Conservation (phyloP, 2,797 vertebrate genomes). For the Miopithecus talapoin region DNA sequence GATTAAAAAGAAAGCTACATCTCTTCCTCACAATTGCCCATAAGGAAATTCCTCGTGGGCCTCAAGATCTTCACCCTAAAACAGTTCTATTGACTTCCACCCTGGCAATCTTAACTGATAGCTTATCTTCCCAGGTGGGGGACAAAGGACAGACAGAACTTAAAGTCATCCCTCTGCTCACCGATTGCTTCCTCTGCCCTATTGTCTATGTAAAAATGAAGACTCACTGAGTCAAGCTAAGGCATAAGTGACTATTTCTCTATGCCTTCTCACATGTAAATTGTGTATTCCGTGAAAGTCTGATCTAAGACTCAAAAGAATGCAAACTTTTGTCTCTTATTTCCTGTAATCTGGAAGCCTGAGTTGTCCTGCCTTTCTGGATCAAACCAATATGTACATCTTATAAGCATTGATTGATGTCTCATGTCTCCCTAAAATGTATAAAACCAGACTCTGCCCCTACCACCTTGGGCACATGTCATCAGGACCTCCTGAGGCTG, state of each 20-base stretch:
- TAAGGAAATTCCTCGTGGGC: background rate
- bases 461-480: background rate
- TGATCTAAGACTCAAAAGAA: background rate
- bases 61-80: background rate
- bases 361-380: background rate
- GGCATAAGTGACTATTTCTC: background rate
- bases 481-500: background rate
- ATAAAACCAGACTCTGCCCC: background rate
- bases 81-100: background rate
- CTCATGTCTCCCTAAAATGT: background rate
- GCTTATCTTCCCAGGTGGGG: background rate
- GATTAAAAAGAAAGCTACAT: background rate
- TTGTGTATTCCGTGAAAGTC: background rate
- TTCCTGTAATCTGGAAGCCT: background rate
- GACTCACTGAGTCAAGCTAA: background rate
- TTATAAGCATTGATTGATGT: background rate
- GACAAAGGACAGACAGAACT: background rate
- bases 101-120: background rate
- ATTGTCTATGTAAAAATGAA: background rate
- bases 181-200: background rate
- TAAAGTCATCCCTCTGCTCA: background rate
- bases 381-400: background rate
- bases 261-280: background rate
- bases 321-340: background rate
- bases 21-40: background rate